Evolutionary conservation across 1,140 invertebrate species (phyloP).

Genomic region (Nymphalis io): DNA sequence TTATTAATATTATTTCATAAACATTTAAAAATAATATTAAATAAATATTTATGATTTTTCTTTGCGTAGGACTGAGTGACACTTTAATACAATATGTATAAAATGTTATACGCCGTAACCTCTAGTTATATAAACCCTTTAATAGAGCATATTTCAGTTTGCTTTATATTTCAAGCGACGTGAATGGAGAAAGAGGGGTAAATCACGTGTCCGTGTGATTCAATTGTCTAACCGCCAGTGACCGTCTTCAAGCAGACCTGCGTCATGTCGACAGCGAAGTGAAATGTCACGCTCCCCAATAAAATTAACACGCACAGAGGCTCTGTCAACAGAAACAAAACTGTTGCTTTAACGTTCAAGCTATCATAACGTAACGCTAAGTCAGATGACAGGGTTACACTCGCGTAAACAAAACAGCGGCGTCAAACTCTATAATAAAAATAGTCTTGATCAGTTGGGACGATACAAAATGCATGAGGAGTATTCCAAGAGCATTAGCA

Average conservation of each 20-base stretch:
- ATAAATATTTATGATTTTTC: no score
- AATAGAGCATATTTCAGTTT: background rate
- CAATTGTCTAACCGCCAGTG: conserved; percentile 54
- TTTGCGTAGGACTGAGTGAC: no score
- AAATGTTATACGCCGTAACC: background rate
- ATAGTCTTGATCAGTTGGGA: background rate
- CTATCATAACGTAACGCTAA: conserved; percentile 26
- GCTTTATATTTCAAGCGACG: conserved; percentile 10
- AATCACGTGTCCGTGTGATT: conserved; percentile 63
- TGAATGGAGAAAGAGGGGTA: conserved; percentile 19
- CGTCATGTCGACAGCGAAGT: conserved; percentile 48
- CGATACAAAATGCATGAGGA: no score
- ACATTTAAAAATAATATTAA: background rate
- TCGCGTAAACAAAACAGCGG: conserved; percentile 4
- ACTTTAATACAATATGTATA: no score
- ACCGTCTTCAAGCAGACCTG: conserved; percentile 66
- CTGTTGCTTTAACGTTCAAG: conserved; percentile 30
- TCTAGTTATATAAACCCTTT: background rate
- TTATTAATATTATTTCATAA: no score
- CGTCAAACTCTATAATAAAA: background rate
- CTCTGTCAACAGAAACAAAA: conserved; percentile 40
- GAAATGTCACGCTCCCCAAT: conserved; percentile 48
- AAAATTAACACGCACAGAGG: conserved; percentile 58
- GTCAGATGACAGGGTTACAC: conserved; percentile 20
- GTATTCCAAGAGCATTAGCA: no score